Conservation (phyloP, 35 echinoderm and acorn worm species). For the Ophiothrix spiculata region DNA sequence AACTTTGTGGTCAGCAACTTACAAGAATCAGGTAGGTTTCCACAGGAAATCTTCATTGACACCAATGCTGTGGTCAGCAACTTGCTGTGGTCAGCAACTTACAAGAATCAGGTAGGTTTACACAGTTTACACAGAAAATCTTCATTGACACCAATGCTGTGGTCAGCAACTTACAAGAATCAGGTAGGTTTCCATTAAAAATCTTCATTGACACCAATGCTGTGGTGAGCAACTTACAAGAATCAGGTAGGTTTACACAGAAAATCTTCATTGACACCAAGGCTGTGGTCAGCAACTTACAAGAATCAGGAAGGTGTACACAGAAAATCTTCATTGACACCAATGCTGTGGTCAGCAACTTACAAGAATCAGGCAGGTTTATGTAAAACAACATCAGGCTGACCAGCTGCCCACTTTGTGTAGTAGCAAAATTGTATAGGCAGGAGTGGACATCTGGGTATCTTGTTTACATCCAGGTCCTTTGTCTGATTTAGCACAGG, state of each 20-base stretch:
- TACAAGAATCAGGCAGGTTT: constrained; percentile 34
- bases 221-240: constrained; percentile 28
- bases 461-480: no score
- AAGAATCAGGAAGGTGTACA: constrained; percentile 31
- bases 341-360: constrained; percentile 20
- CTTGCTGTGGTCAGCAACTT: constrained; percentile 25
- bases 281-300: constrained; percentile 20
- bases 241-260: constrained; percentile 26
- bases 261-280: constrained; percentile 46
- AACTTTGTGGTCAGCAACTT: no score
- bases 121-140: constrained; percentile 13
- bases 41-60: no score
- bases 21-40: no score
- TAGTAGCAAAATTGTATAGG: no score
- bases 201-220: constrained; percentile 44
- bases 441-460: no score
- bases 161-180: constrained; percentile 21
- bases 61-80: no score
- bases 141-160: constrained; percentile 47
- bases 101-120: constrained; percentile 32
- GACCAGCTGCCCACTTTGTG: no score
- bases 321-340: constrained; percentile 45
- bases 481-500: no score
- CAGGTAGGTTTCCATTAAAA: constrained; percentile 49
- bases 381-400: no score